Percentiles rank a stretch among this genome's conserved stretches.
phyloP scores from a whole-genome alignment of 2,888 invertebrate species.

The Nasonovia ribisnigri region DNA sequence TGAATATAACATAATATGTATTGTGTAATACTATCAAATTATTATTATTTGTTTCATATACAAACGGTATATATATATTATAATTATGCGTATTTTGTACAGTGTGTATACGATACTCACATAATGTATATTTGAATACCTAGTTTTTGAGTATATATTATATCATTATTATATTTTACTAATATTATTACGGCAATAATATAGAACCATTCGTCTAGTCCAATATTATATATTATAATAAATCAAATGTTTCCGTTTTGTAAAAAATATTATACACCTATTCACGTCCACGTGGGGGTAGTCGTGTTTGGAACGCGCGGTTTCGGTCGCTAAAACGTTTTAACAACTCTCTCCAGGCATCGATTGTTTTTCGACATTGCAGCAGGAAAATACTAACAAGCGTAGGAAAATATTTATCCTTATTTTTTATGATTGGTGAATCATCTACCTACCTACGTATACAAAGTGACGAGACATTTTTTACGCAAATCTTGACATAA shows the following conservation, averaged over 20 bases:
- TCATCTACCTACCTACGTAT: neutral
- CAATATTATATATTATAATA: slow-evolving; percentile 14
- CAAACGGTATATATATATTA: neutral
- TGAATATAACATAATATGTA: neutral
- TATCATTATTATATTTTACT: neutral
- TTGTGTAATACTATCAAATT: neutral
- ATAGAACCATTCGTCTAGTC: slow-evolving; percentile 46
- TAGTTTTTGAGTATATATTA: neutral
- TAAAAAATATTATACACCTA: neutral
- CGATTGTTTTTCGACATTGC: neutral
- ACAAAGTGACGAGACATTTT: neutral
- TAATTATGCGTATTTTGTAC: neutral
- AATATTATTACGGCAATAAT: slow-evolving; percentile 19
- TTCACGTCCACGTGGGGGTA: neutral
- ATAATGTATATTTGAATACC: neutral
- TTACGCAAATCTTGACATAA: neutral
- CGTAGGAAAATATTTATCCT: neutral
- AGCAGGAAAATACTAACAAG: too few species aligned
- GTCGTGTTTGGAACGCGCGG: neutral
- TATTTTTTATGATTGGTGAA: neutral
- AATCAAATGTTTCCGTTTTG: neutral
- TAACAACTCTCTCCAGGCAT: neutral
- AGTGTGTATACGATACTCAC: neutral
- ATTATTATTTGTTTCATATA: slow-evolving; percentile 10
- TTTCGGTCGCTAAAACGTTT: neutral